Base-by-base conservation (phyloP, 2,888 invertebrate species). In the Cosmorhoe ocellata region DNA sequence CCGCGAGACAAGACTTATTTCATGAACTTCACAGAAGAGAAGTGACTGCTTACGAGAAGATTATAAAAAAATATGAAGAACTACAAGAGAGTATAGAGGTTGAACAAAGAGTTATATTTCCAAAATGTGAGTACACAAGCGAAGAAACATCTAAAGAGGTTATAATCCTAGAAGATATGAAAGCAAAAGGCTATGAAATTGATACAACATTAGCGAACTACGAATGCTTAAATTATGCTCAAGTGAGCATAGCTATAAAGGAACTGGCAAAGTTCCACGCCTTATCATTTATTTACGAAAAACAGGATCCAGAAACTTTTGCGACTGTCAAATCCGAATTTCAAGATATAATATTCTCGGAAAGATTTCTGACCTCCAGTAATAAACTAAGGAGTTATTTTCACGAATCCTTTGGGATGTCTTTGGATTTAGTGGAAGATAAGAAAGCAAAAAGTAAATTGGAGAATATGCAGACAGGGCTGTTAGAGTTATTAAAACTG, bases 251-350 rank as follows among this genome's bases (percentile, higher is more conserved):
- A 41, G 73, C 82, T 26, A 32, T 89, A 22, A 71, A 58, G 8
- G 77, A 83, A 65, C 63, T 88, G 36, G 87, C 84, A 0, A 86
- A 86, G 60, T 81, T 87, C 49, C 88, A 88, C 36, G 82, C 76
- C 8, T 58, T 86, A 33, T 81, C 87, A 8, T 79, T 79, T 66
- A 70, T 81, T 2, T 74, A 72, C 48, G 69, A 79, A 63, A 68
- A 58, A 6, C 64, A 67, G 42, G 64, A 79, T 2, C 42, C 56
- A 6, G 58, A 71, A 26, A 58, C 59, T 40, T 80, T 76, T 22
- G 28, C 53, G 32, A 58, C 67, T 51, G 33, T 79, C 1, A 72
- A 64, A 59, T 36, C 54, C 1, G 59, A 79, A 36, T 83, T 84
- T 41, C 45, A 64, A 12, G 88, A 89, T 66, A 63, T 86, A 32